Conservation (phyloP, 1,140 invertebrate species). For the Lepidurus packardi region DNA sequence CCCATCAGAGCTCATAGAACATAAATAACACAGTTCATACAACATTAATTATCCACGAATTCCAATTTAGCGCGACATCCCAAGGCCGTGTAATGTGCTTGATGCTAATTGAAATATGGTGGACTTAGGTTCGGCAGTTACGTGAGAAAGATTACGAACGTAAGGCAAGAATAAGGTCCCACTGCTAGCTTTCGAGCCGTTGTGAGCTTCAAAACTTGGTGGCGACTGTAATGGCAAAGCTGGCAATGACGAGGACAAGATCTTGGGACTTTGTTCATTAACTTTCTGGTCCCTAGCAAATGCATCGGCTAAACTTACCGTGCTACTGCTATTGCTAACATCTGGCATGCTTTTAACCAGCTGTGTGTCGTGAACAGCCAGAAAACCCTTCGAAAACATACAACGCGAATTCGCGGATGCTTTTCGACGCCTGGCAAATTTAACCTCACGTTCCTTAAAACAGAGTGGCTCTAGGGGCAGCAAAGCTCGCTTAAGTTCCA, state of each 20-base stretch:
- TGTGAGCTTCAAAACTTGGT: not conserved
- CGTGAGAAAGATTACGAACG: not conserved
- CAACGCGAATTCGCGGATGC: not conserved
- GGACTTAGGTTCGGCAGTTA: not conserved
- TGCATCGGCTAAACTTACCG: not conserved
- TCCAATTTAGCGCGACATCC: not conserved
- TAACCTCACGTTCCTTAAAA: not conserved
- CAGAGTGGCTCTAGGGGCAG: not conserved
- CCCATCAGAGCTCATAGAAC: not conserved
- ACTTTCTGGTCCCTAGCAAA: not conserved
- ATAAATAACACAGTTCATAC: not conserved
- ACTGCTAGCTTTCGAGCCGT: not conserved
- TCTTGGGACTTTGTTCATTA: not conserved
- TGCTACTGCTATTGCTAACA: not conserved
- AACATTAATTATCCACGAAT: not conserved
- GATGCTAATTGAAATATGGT: not conserved
- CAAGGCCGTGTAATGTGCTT: not conserved
- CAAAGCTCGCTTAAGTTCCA: not conserved
- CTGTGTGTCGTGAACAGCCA: not conserved
- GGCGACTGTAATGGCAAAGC: not conserved
- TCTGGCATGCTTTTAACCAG: conserved; percentile 12
- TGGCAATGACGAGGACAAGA: not conserved
- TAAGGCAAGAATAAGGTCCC: conserved; percentile 9
- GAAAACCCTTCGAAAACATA: not conserved
- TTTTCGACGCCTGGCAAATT: not conserved